These are phyloP conservation scores for Tetranychus truncatus DNA, from an alignment of 2,888 invertebrate genomes.

Conservation along the genomic window DNA sequence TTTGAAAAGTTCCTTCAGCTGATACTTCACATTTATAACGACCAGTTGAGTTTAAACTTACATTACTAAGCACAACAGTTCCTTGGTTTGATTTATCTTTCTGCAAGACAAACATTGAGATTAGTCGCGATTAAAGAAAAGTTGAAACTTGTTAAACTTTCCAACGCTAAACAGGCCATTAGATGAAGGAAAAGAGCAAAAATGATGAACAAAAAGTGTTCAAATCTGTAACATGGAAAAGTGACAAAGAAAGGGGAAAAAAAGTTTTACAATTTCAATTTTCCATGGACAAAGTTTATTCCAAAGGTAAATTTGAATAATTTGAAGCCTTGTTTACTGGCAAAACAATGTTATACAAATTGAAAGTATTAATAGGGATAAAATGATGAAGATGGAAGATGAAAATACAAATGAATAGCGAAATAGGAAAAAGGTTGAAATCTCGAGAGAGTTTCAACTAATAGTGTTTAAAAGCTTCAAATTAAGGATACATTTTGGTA, in stretches of 20 bases:
- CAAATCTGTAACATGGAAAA: neutral
- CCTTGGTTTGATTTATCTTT: constrained; percentile 1
- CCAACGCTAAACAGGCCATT: neutral
- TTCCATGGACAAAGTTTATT: no score
- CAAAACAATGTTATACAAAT: no score
- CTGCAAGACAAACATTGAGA: neutral
- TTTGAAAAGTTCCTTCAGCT: constrained; percentile 17
- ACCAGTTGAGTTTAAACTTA: constrained; percentile 13
- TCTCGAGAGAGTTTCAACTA: no score
- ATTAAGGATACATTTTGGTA: no score
- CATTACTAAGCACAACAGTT: neutral
- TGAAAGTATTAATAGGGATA: no score
- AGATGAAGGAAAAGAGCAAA: no score
- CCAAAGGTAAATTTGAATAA: no score
- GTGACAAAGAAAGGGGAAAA: neutral
- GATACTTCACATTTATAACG: constrained; percentile 19
- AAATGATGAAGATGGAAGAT: no score
- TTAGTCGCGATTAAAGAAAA: neutral
- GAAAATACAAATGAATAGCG: no score
- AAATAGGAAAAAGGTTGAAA: no score
- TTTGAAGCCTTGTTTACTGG: no score
- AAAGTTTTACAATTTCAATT: neutral
- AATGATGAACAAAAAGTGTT: neutral
- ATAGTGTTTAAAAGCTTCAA: no score
- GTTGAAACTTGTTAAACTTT: neutral